These are phyloP conservation scores for Alloplasta piceator DNA, from an alignment of 2,888 invertebrate species.

Conservation along the genomic window DNA sequence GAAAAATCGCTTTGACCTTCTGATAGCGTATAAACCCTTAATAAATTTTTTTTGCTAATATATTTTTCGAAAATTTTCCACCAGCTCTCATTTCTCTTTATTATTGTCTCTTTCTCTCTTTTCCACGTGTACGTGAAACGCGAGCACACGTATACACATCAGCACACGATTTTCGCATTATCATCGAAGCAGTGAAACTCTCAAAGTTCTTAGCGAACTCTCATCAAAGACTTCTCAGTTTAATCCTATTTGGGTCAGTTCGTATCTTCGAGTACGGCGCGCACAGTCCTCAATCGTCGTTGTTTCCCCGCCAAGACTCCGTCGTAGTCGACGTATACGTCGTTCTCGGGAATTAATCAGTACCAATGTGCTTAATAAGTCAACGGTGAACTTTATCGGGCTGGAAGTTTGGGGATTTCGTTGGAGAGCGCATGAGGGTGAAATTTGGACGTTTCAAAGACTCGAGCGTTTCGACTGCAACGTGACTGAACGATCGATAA, in stretches of 20 bases:
- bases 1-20: no score
- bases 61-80: not conserved
- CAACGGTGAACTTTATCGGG: conserved; percentile 39
- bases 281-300: conserved; percentile 50
- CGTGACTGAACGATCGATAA: no score
- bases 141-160: conserved; percentile 2
- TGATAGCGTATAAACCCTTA: no score
- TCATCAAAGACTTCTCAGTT: conserved; percentile 71
- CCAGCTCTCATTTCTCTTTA: not conserved
- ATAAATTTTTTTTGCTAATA: not conserved
- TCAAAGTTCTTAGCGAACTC: conserved; percentile 71
- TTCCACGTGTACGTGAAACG: not conserved
- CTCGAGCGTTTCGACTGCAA: not conserved
- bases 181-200: conserved; percentile 68
- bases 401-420: conserved; percentile 32
- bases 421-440: not conserved
- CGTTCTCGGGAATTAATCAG: conserved; percentile 40
- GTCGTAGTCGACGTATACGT: conserved; percentile 5
- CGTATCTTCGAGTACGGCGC: conserved; percentile 43
- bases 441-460: not conserved
- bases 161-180: conserved; percentile 64
- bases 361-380: conserved; percentile 45
- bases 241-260: conserved; percentile 60
- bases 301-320: conserved; percentile 24
- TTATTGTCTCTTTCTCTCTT: conserved; percentile 20